These are phyloP conservation scores for Lepidotrigona ventralis DNA, from an alignment of 1,140 invertebrate genomes.

Conservation along the genomic window DNA sequence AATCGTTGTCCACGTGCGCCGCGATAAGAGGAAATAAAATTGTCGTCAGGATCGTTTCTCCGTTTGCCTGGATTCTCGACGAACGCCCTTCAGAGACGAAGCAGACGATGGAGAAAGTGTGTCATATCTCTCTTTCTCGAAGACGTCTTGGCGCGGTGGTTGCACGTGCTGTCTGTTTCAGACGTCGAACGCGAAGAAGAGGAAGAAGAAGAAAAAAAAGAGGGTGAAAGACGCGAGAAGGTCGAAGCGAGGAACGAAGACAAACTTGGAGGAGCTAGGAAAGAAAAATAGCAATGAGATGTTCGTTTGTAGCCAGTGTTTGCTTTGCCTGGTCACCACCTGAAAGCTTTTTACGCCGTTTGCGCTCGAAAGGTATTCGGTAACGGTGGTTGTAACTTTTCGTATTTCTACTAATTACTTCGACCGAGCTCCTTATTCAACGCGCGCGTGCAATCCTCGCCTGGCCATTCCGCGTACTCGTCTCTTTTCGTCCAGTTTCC, in stretches of 20 bases:
- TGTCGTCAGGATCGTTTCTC: slow-evolving; percentile 60
- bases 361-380: slow-evolving; percentile 48
- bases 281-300: slow-evolving; percentile 54
- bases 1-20: slow-evolving; percentile 56
- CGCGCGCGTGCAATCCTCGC: slow-evolving; percentile 17
- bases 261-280: neutral
- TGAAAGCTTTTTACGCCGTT: slow-evolving; percentile 71
- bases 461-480: slow-evolving; percentile 19
- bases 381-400: slow-evolving; percentile 48
- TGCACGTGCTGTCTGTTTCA: slow-evolving; percentile 52
- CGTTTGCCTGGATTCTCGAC: neutral
- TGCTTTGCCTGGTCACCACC: slow-evolving; percentile 64
- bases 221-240: slow-evolving; percentile 17
- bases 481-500: slow-evolving; percentile 1
- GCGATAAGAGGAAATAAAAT: slow-evolving; percentile 65
- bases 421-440: slow-evolving; percentile 59
- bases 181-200: neutral
- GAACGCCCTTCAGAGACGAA: slow-evolving; percentile 34
- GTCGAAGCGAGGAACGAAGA: neutral
- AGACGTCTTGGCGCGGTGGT: slow-evolving; percentile 22
- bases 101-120: slow-evolving; percentile 58
- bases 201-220: neutral
- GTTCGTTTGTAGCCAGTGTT: slow-evolving; percentile 72
- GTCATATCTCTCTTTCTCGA: slow-evolving; percentile 46
- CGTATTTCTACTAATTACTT: slow-evolving; percentile 71